phyloP scores from a whole-genome alignment of 2,113 vertebrate species.

The Lethenteron camtschaticum region DNA sequence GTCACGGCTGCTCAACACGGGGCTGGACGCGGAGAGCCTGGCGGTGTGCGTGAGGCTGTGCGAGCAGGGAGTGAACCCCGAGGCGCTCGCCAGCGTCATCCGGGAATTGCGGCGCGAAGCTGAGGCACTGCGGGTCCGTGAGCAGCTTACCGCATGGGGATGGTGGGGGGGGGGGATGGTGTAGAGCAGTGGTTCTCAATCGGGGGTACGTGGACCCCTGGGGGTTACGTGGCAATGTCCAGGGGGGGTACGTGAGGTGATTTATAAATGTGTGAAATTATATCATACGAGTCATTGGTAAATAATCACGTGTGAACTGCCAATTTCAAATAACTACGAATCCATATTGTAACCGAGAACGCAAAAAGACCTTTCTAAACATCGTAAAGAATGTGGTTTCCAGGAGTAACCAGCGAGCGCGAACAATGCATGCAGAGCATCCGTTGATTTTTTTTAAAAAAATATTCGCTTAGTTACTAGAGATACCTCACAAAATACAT shows the following conservation, averaged over 20 bases:
- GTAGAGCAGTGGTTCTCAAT: not conserved
- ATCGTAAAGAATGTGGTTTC: too few relatives aligned
- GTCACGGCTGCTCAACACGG: constrained; percentile 80
- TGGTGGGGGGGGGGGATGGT: not conserved
- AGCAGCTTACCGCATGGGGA: constrained; percentile 9
- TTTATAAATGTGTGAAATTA: too few relatives aligned
- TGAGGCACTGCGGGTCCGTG: constrained; percentile 59
- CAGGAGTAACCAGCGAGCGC: too few relatives aligned
- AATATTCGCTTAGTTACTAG: too few relatives aligned
- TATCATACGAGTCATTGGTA: too few relatives aligned
- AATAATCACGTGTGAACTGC: too few relatives aligned
- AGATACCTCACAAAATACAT: too few relatives aligned
- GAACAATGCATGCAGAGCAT: too few relatives aligned
- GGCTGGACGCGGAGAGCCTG: constrained; percentile 82
- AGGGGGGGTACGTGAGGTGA: not conserved
- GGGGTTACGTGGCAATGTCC: not conserved
- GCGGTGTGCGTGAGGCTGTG: constrained; percentile 90
- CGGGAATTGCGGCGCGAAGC: constrained; percentile 79
- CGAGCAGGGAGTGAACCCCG: constrained; percentile 93
- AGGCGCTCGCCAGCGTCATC: constrained; percentile 78
- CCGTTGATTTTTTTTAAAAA: too few relatives aligned
- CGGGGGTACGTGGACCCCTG: not conserved
- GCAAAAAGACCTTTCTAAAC: too few relatives aligned
- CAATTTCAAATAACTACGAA: too few relatives aligned
- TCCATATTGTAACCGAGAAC: too few relatives aligned